A percentile compares a stretch with the other conserved stretches of the same genome.
Evolutionary conservation across 92 coral and sea anemone species (phyloP).

Genomic region (Epizoanthus stellaris): DNA sequence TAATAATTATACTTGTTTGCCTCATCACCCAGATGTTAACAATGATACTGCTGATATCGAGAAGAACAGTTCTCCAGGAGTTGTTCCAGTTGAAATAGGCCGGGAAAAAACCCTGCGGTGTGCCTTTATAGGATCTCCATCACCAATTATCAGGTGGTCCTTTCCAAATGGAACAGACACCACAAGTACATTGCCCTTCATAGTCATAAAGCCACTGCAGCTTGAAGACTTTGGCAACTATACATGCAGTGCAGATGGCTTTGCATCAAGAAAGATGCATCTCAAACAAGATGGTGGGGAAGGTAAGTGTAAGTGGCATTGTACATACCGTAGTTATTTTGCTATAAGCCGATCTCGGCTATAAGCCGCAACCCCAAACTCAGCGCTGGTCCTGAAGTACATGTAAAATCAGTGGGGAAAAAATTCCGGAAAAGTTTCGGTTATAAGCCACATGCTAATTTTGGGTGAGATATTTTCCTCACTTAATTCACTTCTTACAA

Average conservation of each 20-base stretch:
- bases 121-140: background rate
- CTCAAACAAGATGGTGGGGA: too few relatives aligned
- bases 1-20: background rate
- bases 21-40: background rate
- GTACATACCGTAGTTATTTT: too few relatives aligned
- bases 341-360: too few relatives aligned
- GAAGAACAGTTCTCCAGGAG: background rate
- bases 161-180: background rate
- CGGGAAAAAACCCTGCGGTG: background rate
- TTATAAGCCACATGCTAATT: too few relatives aligned
- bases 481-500: too few relatives aligned
- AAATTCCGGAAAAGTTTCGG: too few relatives aligned
- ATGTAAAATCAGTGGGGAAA: too few relatives aligned
- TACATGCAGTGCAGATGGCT: conserved; percentile 22
- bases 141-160: background rate
- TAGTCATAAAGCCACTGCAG: background rate
- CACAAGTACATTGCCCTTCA: background rate
- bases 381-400: too few relatives aligned
- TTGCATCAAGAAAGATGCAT: background rate
- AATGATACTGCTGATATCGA: background rate
- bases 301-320: too few relatives aligned
- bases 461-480: too few relatives aligned
- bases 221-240: background rate
- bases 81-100: background rate
- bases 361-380: too few relatives aligned